Evolutionary conservation across 2,113 vertebrate genomes (phyloP), one percentile per base, ranked within the genome.

Genomic region (Python bivittatus): DNA sequence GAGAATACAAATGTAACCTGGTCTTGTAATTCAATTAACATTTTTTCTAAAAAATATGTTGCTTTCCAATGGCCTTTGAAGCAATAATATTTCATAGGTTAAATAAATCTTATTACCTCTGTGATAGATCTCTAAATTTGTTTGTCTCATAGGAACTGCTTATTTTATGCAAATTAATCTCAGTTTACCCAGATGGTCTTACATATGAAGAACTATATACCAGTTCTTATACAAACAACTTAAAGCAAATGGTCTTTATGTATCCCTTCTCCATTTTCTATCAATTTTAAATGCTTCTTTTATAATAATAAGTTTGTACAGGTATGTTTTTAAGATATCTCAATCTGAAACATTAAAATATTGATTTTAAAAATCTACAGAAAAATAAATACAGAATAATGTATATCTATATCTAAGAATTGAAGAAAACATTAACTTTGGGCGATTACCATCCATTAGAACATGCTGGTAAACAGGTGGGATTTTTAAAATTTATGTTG

Each of bases 21-120:
- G 3, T 3, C 92, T 84, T 92, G 53, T 93, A 94, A 95, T 92
- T 87, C 1, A 93, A 93, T 38, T 79, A 38, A 79, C 15, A 38
- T 20, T 79, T 79, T 68, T 79, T 79, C 68, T 38, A 79, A 38
- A 48, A 5, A 2, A 17, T 68, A 4, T 4, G 33, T 23, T 87
- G 38, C 68, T 83, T 0, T 92, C 86, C 9, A 11, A 12, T 6
- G 33, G 38, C 6, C 0, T 52, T 54, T 53, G 54, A 68, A 91
- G 48, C 20, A 94, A 89, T 48, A 20, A 0, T 25, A 48, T 42
- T 90, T 12, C 27, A 54, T 0, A 22, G 15, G 54, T 29, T 33
- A 92, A 42, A 92, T 61, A 92, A 92, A 84, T 5, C 48, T 48
- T 7, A 54, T 1, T 85, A 23, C 44, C n/a, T 42, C 22, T 5